Percentiles rank a stretch among this genome's conserved stretches.
Conservation (phyloP, 2,113 vertebrate genomes). For the Castor canadensis region DNA sequence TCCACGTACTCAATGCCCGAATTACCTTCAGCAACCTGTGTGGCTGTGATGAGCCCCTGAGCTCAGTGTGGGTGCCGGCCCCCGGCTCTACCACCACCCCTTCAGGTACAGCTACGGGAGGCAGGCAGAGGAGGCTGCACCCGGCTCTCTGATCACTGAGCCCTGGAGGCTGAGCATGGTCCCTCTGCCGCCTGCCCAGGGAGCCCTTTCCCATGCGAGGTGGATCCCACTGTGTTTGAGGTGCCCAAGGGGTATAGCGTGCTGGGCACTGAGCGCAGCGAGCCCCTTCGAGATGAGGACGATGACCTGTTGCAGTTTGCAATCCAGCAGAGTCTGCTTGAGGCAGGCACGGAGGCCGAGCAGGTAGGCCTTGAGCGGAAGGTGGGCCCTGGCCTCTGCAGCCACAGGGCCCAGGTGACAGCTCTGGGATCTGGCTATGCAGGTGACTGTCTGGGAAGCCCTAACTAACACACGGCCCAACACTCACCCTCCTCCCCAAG, state of each 20-base stretch:
- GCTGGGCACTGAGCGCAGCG: conserved; percentile 91
- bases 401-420: background rate
- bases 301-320: conserved; percentile 96
- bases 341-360: conserved; percentile 94
- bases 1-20: conserved; percentile 96
- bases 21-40: conserved; percentile 98
- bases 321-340: conserved; percentile 96
- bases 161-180: background rate
- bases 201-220: conserved; percentile 89
- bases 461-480: conserved; percentile 91
- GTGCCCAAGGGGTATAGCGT: conserved; percentile 93
- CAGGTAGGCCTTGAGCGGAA: conserved; percentile 83
- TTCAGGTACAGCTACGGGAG: conserved; percentile 79
- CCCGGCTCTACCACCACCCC: conserved; percentile 67
- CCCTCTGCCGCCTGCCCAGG: conserved; percentile 72
- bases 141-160: background rate
- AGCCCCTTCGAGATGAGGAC: conserved; percentile 94
- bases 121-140: rapidly evolving
- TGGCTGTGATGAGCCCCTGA: conserved; percentile 91
- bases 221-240: conserved; percentile 94
- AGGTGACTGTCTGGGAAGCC: conserved; percentile 98
- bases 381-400: background rate
- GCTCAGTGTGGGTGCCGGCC: conserved; percentile 82
- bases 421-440: background rate
- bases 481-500: conserved; percentile 77